Base-by-base conservation (phyloP, 2,113 vertebrate species). In the Rhynchomys soricoides region DNA sequence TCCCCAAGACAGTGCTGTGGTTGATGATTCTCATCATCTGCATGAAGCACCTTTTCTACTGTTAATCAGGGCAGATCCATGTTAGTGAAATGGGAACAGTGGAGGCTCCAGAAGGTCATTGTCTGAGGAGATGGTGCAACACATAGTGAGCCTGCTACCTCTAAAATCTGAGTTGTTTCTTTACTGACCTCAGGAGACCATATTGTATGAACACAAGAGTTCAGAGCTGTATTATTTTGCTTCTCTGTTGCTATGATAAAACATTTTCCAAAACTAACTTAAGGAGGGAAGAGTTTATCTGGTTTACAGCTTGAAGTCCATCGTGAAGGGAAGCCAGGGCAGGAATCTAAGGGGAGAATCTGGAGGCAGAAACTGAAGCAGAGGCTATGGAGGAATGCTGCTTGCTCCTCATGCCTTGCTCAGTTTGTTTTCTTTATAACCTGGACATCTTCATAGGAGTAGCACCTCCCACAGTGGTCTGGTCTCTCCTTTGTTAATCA, bases 1-100 rank as follows among this genome's bases (percentile, higher is more conserved):
- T 29, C 68, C 31, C 29, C 0, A 0, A 17, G 50, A 89, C 40
- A 8, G 3, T 0, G 19, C 17, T 85, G 66, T 4, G 5, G 21
- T 21, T 55, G 13, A 5, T 10, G 45, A 17, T 31, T 83, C 86
- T 71, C 24, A 52, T 48, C 83, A 50, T 73, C 26, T 74, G 16
- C 2, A 50, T 6, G 37, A 4, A 31, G 9, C 66, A 19, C 29
- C 12, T 17, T 55, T 57, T 19, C 13, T 16, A 64, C 7, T 8
- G 40, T 43, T 4, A 0, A 3, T 15, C 52, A 77, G 78, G 66
- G 40, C 7, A 16, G 26, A 70, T 1, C 12, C 43, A 7, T 3
- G 0, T 0, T 21, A 55, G 48, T 5, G 1, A 19, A 13, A 3
- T 29, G 21, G 12, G 48, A 37, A 64, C 0, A 22, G 26, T 1